A percentile compares a stretch with the other conserved stretches of the same genome.
phyloP scores from a whole-genome alignment of 2,113 vertebrate species.

The Myotis brandtii region DNA sequence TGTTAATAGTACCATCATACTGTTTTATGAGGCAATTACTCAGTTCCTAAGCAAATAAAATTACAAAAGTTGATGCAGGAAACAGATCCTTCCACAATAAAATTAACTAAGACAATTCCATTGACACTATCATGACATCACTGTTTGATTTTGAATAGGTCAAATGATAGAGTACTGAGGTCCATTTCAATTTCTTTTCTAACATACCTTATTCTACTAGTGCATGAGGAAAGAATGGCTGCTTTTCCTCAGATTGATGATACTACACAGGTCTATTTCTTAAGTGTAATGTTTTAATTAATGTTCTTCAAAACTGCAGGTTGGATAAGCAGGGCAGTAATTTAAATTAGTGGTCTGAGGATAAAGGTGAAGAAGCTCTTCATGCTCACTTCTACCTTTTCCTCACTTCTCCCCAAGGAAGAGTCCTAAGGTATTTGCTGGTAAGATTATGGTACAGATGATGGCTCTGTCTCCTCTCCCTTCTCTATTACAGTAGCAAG shows the following conservation, averaged over 20 bases:
- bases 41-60: slow-evolving; percentile 65
- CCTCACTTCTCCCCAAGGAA: neutral
- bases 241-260: neutral
- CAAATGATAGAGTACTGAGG: neutral
- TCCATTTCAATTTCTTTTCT: neutral
- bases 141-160: neutral
- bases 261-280: neutral
- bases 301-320: neutral
- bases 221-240: neutral
- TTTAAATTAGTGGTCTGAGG: neutral
- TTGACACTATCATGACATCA: neutral
- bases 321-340: neutral
- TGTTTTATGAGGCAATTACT: slow-evolving; percentile 77
- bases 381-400: neutral
- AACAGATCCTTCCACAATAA: slow-evolving; percentile 34
- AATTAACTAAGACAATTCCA: slow-evolving; percentile 15
- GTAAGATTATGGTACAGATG: rapidly evolving
- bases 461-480: neutral
- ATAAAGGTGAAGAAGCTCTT: neutral
- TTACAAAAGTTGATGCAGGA: slow-evolving; percentile 19
- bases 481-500: neutral
- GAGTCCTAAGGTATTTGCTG: neutral
- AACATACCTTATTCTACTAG: neutral
- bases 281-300: neutral
- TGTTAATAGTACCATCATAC: slow-evolving; percentile 60